Conservation (phyloP, 2,888 invertebrate genomes). For the Caenorhabditis doughertyi region DNA sequence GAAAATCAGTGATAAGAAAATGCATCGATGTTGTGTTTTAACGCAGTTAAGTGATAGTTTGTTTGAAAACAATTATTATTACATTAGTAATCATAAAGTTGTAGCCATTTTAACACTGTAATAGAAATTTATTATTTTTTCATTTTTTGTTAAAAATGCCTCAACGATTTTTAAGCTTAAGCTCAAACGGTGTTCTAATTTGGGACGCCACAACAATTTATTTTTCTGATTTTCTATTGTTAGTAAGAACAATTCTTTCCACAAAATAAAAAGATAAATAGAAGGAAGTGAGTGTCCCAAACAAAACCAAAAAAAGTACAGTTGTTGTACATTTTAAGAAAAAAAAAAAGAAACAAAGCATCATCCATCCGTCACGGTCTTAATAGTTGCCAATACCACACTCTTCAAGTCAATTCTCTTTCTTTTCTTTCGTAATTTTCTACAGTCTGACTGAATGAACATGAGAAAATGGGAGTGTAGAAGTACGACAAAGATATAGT, state of each 20-base stretch:
- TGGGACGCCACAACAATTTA: too few species aligned
- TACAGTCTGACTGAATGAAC: slow-evolving; percentile 4
- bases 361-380: slow-evolving; percentile 42
- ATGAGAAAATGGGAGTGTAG: background rate
- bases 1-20: slow-evolving; percentile 34
- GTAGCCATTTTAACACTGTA: too few species aligned
- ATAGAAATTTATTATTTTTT: too few species aligned
- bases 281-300: background rate
- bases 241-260: background rate
- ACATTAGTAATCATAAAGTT: too few species aligned
- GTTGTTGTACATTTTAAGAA: background rate
- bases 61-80: slow-evolving; percentile 26
- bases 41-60: background rate
- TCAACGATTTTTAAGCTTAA: too few species aligned
- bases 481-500: slow-evolving; percentile 22
- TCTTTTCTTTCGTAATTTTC: slow-evolving; percentile 5
- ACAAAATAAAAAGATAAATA: background rate
- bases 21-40: slow-evolving; percentile 5
- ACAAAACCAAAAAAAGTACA: slow-evolving; percentile 19
- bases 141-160: too few species aligned
- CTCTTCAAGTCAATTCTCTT: slow-evolving; percentile 21
- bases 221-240: too few species aligned
- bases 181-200: too few species aligned
- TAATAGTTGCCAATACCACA: slow-evolving; percentile 49
- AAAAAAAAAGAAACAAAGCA: slow-evolving; percentile 29